These are phyloP conservation scores for Daphoenositta chrysoptera DNA, from an alignment of 2,113 vertebrate species.

Conservation along the genomic window DNA sequence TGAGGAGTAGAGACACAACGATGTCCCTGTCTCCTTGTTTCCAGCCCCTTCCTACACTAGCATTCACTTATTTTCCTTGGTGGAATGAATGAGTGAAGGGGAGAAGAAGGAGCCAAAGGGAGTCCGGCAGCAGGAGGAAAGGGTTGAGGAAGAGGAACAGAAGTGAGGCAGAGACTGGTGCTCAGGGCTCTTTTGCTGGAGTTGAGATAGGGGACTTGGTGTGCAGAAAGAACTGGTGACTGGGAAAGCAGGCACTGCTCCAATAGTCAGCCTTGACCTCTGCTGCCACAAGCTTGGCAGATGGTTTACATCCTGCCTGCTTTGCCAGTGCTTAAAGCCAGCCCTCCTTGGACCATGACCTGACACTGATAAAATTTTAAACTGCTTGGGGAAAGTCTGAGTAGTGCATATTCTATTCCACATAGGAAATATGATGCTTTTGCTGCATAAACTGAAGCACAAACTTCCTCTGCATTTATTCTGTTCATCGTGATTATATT, in stretches of 20 bases:
- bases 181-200: background rate
- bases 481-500: background rate
- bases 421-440: background rate
- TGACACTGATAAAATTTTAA: background rate
- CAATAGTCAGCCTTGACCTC: background rate
- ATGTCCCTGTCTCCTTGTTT: background rate
- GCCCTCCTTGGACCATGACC: no score
- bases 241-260: background rate
- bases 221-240: background rate
- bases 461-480: background rate
- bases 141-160: background rate
- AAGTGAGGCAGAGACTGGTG: background rate
- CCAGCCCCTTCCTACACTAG: background rate
- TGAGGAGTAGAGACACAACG: accelerated
- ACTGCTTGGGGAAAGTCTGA: background rate
- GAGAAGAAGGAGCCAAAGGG: background rate
- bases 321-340: background rate
- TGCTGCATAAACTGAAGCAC: background rate
- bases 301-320: background rate
- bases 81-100: background rate
- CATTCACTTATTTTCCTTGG: background rate
- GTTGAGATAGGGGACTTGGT: background rate
- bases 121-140: background rate
- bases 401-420: background rate
- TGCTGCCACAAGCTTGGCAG: background rate